Percentiles rank a stretch among this genome's conserved stretches.
Conservation (phyloP, 1,140 invertebrate genomes). For the Pteromalus puparum region DNA sequence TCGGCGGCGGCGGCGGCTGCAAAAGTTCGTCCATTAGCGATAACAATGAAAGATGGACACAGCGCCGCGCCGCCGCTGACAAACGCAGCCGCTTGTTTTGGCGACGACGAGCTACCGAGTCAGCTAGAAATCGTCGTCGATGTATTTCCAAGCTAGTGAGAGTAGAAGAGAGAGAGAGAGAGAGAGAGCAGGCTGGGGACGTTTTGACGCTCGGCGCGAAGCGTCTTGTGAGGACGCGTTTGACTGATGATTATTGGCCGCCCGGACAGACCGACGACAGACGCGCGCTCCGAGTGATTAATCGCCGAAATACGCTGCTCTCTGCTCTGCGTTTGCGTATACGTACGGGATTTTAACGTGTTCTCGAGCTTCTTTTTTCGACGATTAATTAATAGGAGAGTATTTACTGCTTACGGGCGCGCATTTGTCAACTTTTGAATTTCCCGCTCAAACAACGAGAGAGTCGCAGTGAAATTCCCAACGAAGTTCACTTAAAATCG, state of each 20-base stretch:
- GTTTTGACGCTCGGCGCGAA: neutral
- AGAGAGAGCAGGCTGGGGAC: neutral
- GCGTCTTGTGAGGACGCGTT: slow-evolving; percentile 23
- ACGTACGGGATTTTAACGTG: too few species aligned
- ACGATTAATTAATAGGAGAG: too few species aligned
- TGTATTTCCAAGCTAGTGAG: slow-evolving; percentile 1
- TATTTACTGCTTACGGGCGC: too few species aligned
- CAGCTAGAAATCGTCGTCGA: slow-evolving; percentile 11
- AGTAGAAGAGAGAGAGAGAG: too few species aligned
- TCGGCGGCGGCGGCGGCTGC: slow-evolving; percentile 23
- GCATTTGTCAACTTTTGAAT: too few species aligned
- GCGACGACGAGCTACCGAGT: slow-evolving; percentile 24
- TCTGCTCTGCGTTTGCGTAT: too few species aligned
- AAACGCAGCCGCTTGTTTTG: slow-evolving; percentile 58
- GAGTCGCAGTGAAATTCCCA: too few species aligned
- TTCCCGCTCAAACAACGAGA: too few species aligned
- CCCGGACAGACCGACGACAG: neutral
- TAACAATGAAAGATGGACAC: slow-evolving; percentile 70
- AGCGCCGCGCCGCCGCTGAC: slow-evolving; percentile 56
- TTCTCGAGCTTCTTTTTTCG: too few species aligned
- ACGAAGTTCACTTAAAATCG: too few species aligned
- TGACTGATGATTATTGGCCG: slow-evolving; percentile 47
- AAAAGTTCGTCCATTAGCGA: slow-evolving; percentile 70
- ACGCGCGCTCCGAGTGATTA: slow-evolving; percentile 1
- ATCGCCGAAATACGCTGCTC: neutral